Evolutionary conservation across 1,140 invertebrate genomes (phyloP).

Genomic region (Phymorhynchus buccinoides): DNA sequence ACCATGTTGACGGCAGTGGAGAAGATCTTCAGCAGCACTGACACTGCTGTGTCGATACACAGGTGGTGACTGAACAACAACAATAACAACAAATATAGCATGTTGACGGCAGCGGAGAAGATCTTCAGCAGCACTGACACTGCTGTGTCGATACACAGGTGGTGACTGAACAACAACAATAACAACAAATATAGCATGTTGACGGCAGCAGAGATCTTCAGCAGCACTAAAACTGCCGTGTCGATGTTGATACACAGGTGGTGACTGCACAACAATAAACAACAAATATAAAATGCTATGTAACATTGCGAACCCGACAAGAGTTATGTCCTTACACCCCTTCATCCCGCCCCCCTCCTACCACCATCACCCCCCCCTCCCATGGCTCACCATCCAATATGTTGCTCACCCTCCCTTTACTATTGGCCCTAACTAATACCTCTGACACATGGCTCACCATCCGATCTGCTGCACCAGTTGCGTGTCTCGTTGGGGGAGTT

Average conservation of each 20-base stretch:
- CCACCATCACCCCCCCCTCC: too few relatives aligned
- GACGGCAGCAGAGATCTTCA: constrained; percentile 81
- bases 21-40: constrained; percentile 89
- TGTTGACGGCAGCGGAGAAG: constrained; percentile 79
- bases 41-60: constrained; percentile 87
- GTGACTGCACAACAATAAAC: constrained; percentile 84
- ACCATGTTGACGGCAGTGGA: constrained; percentile 78
- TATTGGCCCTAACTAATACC: too few relatives aligned
- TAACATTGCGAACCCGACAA: too few relatives aligned
- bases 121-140: constrained; percentile 89
- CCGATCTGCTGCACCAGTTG: too few relatives aligned
- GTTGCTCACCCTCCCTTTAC: too few relatives aligned
- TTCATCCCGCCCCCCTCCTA: too few relatives aligned
- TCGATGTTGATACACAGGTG: constrained; percentile 92
- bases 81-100: too few relatives aligned
- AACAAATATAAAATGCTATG: too few relatives aligned
- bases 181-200: constrained; percentile 86
- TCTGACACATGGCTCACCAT: too few relatives aligned
- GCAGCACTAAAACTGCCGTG: constrained; percentile 85
- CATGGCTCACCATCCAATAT: constrained; percentile 83
- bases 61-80: constrained; percentile 88
- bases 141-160: constrained; percentile 88
- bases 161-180: constrained; percentile 86
- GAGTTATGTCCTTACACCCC: too few relatives aligned
- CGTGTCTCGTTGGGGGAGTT: too few relatives aligned